Conservation (phyloP, 2,113 vertebrate genomes). For the Pachycephala philippinensis region DNA sequence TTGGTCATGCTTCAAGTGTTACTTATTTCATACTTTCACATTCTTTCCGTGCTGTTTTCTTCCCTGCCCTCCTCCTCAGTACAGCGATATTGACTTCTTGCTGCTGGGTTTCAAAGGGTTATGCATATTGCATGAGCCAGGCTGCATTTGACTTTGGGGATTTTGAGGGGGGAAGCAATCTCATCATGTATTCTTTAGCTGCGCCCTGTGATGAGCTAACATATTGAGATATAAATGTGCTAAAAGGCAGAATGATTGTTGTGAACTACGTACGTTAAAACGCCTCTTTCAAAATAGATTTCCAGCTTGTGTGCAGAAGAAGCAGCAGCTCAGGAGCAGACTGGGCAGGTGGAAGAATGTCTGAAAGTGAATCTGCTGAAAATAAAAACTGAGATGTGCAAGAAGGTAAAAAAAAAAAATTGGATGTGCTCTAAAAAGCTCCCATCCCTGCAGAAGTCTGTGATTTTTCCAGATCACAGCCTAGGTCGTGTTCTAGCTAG, state of each 20-base stretch:
- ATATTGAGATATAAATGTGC: neutral
- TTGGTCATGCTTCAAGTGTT: neutral
- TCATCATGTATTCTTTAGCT: neutral
- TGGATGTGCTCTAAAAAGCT: neutral
- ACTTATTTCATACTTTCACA: neutral
- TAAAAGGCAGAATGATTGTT: neutral
- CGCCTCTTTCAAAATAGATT: slow-evolving; percentile 76
- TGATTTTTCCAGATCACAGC: neutral
- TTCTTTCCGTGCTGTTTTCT: neutral
- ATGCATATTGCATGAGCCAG: neutral
- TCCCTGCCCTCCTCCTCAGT: neutral
- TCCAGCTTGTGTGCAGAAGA: slow-evolving; percentile 89
- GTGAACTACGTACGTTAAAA: neutral
- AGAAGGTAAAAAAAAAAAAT: slow-evolving; percentile 80
- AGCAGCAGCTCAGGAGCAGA: slow-evolving; percentile 95
- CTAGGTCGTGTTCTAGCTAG: neutral
- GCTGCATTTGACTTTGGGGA: neutral
- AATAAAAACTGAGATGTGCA: slow-evolving; percentile 88
- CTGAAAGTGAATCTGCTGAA: slow-evolving; percentile 95
- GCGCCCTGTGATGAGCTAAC: neutral
- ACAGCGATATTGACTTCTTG: neutral
- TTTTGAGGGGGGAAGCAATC: neutral
- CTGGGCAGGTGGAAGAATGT: slow-evolving; percentile 96
- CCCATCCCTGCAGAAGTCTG: neutral
- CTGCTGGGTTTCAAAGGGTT: neutral